These are phyloP conservation scores for Drosophila meridionalis DNA, from an alignment of 2,888 invertebrate species.

Conservation along the genomic window DNA sequence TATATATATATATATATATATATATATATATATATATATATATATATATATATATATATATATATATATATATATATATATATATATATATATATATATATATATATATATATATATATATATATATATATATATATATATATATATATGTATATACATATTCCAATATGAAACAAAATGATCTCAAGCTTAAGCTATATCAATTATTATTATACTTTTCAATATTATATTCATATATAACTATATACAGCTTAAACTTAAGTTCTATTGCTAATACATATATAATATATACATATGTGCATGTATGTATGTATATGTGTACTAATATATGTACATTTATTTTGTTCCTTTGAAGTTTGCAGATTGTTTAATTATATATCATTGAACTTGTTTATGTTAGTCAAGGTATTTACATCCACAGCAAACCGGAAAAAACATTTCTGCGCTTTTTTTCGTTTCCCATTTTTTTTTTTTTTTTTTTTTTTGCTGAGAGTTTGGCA, in stretches of 20 bases:
- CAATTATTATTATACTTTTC: too few species aligned
- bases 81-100: too few species aligned
- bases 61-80: too few species aligned
- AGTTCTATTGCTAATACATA: not conserved
- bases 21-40: too few species aligned
- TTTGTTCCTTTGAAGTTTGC: not conserved
- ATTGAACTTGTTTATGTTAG: slow-evolving; percentile 8
- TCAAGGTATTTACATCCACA: slow-evolving; percentile 12
- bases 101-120: too few species aligned
- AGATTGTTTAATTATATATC: not conserved
- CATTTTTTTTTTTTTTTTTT: not conserved
- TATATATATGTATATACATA: too few species aligned
- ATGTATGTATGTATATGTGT: not conserved
- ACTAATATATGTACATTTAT: not conserved
- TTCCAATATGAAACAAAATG: too few species aligned
- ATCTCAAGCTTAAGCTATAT: too few species aligned
- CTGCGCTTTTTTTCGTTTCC: not conserved
- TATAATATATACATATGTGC: not conserved
- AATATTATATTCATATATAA: too few species aligned
- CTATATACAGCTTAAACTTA: not conserved
- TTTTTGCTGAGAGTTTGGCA: slow-evolving; percentile 31
- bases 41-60: too few species aligned
- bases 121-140: too few species aligned
- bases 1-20: too few species aligned
- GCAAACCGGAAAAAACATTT: slow-evolving; percentile 16